phyloP scores from a whole-genome alignment of 2,888 invertebrate species.

The Limnephilus rhombicus region DNA sequence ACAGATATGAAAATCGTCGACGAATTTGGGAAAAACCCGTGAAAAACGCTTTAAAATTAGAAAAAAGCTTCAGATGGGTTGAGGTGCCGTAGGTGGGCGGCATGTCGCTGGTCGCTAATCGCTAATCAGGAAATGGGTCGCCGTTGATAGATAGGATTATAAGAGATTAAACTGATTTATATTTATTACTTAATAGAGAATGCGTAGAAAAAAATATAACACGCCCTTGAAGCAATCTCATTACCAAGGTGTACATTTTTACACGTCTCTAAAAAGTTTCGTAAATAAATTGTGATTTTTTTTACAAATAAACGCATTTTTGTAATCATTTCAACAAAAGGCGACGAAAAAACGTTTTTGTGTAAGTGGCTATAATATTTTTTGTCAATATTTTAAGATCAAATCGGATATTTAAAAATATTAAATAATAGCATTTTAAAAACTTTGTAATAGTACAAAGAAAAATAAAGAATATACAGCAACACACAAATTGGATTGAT shows the following conservation, averaged over 20 bases:
- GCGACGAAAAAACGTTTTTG: no score
- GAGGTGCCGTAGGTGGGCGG: background rate
- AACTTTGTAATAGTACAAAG: no score
- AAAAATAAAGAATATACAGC: no score
- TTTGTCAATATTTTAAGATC: no score
- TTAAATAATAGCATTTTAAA: no score
- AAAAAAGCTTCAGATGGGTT: background rate
- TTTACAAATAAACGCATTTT: no score
- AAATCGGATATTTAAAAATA: no score
- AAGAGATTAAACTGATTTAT: background rate
- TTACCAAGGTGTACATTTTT: background rate
- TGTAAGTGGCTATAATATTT: no score
- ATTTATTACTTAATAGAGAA: background rate
- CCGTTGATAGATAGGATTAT: background rate
- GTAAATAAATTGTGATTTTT: no score
- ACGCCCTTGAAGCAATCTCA: background rate
- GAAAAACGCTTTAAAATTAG: background rate
- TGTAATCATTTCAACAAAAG: no score
- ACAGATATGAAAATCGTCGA: background rate
- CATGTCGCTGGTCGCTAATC: background rate
- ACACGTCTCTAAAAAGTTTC: no score
- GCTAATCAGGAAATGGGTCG: background rate
- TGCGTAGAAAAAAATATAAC: background rate
- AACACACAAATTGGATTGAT: no score
- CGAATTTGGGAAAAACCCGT: background rate